Percentiles rank a stretch among this genome's conserved stretches.
Conservation (phyloP, 2,113 vertebrate species). For the Anolis sagrei region DNA sequence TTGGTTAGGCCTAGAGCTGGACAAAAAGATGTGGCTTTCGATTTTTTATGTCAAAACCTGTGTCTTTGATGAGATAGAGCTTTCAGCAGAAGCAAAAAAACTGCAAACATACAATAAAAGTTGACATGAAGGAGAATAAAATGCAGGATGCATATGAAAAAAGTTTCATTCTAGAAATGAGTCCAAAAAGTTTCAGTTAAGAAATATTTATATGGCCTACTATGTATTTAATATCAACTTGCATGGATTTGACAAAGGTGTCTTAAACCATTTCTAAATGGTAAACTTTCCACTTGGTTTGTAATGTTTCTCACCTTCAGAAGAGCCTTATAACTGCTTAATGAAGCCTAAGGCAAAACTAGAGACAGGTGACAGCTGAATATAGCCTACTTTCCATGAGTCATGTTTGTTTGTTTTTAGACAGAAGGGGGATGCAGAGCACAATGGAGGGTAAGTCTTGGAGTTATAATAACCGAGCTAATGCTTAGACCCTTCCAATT, state of each 20-base stretch:
- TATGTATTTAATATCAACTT: too few relatives aligned
- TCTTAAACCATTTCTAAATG: too few relatives aligned
- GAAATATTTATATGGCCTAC: too few relatives aligned
- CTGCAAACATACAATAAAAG: neutral
- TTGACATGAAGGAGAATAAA: too few relatives aligned
- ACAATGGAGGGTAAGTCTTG: too few relatives aligned
- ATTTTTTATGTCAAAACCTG: neutral
- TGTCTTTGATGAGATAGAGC: neutral
- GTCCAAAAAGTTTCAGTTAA: too few relatives aligned
- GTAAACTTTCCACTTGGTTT: neutral
- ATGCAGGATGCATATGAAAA: neutral
- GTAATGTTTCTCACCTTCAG: neutral
- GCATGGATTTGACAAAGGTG: too few relatives aligned
- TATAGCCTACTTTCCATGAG: neutral
- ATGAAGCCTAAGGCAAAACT: neutral
- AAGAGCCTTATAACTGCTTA: neutral
- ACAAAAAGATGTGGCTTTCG: neutral
- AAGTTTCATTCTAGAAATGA: too few relatives aligned
- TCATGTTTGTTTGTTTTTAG: neutral
- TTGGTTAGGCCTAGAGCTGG: neutral
- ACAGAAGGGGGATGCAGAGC: too few relatives aligned
- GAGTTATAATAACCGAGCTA: too few relatives aligned
- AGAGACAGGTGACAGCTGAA: neutral
- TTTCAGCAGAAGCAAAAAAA: neutral
- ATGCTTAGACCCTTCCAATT: too few relatives aligned